Evolutionary conservation across 2,113 vertebrate genomes (phyloP).

Genomic region (Martes martes): DNA sequence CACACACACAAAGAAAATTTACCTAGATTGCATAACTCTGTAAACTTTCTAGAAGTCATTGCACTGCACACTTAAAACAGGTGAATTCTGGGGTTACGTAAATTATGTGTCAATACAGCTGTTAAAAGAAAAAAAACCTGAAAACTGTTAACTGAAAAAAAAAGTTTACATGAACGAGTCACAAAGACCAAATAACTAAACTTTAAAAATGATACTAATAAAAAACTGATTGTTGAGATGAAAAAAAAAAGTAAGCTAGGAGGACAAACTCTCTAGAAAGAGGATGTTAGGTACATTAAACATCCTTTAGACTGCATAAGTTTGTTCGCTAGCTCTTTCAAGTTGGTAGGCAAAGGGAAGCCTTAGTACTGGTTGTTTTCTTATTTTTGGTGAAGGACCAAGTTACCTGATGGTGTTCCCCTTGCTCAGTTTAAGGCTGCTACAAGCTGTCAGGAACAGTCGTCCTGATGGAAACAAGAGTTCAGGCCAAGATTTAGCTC

Average conservation of each 20-base stretch:
- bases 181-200: neutral
- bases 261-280: neutral
- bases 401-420: neutral
- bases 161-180: neutral
- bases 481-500: neutral
- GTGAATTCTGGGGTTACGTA: neutral
- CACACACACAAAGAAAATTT: neutral
- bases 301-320: neutral
- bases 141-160: neutral
- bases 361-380: neutral
- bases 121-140: neutral
- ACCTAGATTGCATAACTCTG: neutral
- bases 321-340: neutral
- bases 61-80: neutral
- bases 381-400: neutral
- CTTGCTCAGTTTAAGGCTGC: neutral
- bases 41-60: neutral
- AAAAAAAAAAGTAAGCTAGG: neutral
- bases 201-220: neutral
- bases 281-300: neutral
- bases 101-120: slow-evolving; percentile 14
- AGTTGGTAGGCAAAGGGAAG: neutral
- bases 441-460: neutral
- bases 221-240: neutral
- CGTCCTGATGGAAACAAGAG: neutral